These are phyloP conservation scores for Polypedilum vanderplanki DNA, from an alignment of 1,140 invertebrate species.

Conservation along the genomic window DNA sequence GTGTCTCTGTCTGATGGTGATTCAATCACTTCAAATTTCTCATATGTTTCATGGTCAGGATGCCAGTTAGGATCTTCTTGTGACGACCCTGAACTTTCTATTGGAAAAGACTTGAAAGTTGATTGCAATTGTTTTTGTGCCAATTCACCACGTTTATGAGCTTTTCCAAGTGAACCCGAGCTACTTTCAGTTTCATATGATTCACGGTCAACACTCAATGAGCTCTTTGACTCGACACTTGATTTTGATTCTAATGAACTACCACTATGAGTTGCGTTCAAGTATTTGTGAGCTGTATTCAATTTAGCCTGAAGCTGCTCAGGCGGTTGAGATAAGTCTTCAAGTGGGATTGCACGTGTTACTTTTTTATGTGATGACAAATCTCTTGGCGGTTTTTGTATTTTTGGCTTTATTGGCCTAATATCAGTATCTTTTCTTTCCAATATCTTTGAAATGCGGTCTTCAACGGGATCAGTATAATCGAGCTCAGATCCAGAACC, in stretches of 20 bases:
- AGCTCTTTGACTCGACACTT: constrained; percentile 53
- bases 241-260: constrained; percentile 50
- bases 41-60: constrained; percentile 61
- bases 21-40: constrained; percentile 46
- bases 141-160: constrained; percentile 54
- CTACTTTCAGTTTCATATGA: constrained; percentile 65
- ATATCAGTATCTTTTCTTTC: constrained; percentile 39
- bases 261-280: constrained; percentile 40
- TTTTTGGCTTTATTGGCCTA: constrained; percentile 36
- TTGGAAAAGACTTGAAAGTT: constrained; percentile 73
- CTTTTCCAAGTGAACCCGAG: constrained; percentile 60
- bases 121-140: constrained; percentile 56
- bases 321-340: background rate
- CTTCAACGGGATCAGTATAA: constrained; percentile 39
- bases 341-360: background rate
- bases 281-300: constrained; percentile 31
- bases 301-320: background rate
- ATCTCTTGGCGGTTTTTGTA: constrained; percentile 39
- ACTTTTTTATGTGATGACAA: constrained; percentile 38
- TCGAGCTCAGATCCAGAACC: constrained; percentile 41
- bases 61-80: constrained; percentile 75
- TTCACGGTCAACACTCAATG: constrained; percentile 56
- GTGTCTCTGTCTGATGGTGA: constrained; percentile 45
- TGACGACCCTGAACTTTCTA: constrained; percentile 69
- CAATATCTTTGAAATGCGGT: constrained; percentile 38